Base-by-base conservation (phyloP, 2,888 invertebrate genomes). In the Phorcus lineatus region DNA sequence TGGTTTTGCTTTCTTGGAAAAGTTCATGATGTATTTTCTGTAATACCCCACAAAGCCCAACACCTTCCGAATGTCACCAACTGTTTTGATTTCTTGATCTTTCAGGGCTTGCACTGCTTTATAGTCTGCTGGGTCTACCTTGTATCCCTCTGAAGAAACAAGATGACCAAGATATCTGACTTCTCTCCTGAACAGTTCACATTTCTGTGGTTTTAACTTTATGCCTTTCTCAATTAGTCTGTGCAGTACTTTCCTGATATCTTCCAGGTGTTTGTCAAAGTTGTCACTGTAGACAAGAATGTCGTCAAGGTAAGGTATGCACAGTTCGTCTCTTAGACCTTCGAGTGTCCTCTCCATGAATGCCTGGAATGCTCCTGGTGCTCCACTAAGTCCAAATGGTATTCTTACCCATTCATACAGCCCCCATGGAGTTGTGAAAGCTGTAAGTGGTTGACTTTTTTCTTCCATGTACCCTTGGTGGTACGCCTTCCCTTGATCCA, bases 401-500 rank as follows among this genome's bases (percentile, higher is more conserved):
- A 86, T 81, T 36, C 36, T 36, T 7, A 36, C 36, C 77, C 79
- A 85, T 31, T 84, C 79, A 24, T 57, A 84, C 22, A 85, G 75
- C 0, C 83, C 83, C 47, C 66, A 55, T n/a, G 74, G 79, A 0
- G 79, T 83, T 6, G 80, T 77, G 54, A 85, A 84, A 19, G 85
- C 83, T 13, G 84, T 85, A 6, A 80, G 67, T 9, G 22, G 74
- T 57, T 40, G 40, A 75, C 79, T 76, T 9, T 78, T 22, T 36
- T 81, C 81, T 13, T 19, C 16, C 47, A 85, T 77, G 52, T 80
- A 80, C 6, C 81, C 80, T 53, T 83, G 85, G 19, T 81, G 81
- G 74, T 83, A 83, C 2, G 80, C 85, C n/a, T 77, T 77, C 1
- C 77, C 80, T 53, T 80, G 80, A 28, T 83, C 85, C 7, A 82